Conservation (phyloP, 2,113 vertebrate genomes). For the Oceanodroma tethys region DNA sequence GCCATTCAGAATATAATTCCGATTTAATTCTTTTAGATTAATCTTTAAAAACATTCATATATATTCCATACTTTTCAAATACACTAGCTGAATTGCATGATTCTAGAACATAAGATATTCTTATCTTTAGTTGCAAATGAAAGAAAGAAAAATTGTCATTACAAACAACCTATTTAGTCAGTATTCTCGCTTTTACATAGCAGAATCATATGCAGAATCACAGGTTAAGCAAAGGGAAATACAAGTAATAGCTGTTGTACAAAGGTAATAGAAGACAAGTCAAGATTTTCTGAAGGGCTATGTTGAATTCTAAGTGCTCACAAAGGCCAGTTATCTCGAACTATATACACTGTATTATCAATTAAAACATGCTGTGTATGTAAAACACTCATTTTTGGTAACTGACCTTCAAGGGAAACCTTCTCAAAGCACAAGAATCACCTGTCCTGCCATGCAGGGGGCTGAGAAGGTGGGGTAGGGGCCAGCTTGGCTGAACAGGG, state of each 20-base stretch:
- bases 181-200: neutral
- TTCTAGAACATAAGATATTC: neutral
- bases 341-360: neutral
- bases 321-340: neutral
- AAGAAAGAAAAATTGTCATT: neutral
- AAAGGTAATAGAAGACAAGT: neutral
- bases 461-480: neutral
- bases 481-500: neutral
- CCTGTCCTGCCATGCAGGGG: neutral
- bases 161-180: neutral
- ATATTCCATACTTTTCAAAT: neutral
- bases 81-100: neutral
- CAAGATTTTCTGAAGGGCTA: neutral
- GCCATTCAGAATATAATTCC: neutral
- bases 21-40: neutral
- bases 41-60: neutral
- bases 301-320: neutral
- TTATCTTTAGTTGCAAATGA: neutral
- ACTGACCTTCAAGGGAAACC: neutral
- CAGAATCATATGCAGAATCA: neutral
- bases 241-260: neutral
- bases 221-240: neutral
- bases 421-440: neutral
- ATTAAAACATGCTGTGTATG: neutral
- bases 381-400: neutral